These are phyloP conservation scores for Molossus molossus DNA, from an alignment of 2,797 vertebrate genomes.

Conservation along the genomic window DNA sequence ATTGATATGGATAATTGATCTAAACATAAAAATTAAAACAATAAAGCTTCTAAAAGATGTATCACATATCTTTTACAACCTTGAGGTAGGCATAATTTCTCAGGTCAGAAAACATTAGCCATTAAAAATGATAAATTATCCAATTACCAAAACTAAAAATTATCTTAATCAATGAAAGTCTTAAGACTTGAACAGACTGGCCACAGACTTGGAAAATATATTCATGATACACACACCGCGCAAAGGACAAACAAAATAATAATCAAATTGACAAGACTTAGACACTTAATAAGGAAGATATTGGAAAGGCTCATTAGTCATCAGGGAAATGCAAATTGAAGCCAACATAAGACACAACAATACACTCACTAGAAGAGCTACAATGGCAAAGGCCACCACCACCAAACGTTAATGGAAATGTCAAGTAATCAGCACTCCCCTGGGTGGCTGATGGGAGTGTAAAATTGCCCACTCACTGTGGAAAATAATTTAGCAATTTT, in stretches of 20 bases:
- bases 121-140: slow-evolving; percentile 36
- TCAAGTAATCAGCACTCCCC: background rate
- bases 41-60: background rate
- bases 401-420: background rate
- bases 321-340: background rate
- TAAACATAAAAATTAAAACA: slow-evolving; percentile 37
- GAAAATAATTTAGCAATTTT: background rate
- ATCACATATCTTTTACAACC: background rate
- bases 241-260: background rate
- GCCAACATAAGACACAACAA: background rate
- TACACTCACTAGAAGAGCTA: background rate
- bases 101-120: slow-evolving; percentile 15
- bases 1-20: background rate
- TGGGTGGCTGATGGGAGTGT: too few species aligned
- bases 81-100: background rate
- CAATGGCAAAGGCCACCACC: background rate
- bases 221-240: background rate
- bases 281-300: background rate
- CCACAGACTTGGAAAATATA: slow-evolving; percentile 10
- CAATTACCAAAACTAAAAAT: background rate
- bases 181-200: background rate
- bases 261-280: background rate
- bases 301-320: background rate
- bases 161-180: background rate
- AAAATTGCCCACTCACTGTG: background rate